phyloP scores from a whole-genome alignment of 2,888 invertebrate genomes.

The Limnephilus auricula region DNA sequence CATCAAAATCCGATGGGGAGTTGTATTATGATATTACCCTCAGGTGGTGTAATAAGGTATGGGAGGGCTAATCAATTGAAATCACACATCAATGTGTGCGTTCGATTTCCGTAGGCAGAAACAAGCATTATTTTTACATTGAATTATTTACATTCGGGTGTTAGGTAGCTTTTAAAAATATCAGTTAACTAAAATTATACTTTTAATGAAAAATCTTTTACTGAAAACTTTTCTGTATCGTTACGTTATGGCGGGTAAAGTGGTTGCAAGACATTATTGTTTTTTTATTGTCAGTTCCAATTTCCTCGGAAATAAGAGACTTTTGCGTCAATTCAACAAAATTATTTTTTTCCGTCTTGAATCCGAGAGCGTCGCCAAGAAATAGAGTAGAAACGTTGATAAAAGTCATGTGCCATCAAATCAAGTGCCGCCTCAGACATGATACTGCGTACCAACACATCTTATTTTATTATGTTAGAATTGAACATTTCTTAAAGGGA shows the following conservation, averaged over 20 bases:
- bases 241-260: neutral
- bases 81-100: too few species aligned
- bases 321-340: conserved; percentile 2
- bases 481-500: neutral
- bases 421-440: conserved; percentile 18
- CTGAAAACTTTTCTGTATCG: neutral
- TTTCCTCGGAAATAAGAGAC: neutral
- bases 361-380: neutral
- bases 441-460: conserved; percentile 25
- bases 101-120: too few species aligned
- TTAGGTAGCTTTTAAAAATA: too few species aligned
- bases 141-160: too few species aligned
- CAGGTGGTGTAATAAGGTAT: too few species aligned
- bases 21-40: too few species aligned
- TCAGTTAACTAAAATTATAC: too few species aligned
- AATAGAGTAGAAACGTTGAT: conserved; percentile 6
- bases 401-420: conserved; percentile 29
- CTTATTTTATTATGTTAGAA: neutral
- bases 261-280: neutral
- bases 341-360: neutral
- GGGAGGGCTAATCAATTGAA: too few species aligned
- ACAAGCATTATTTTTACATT: too few species aligned
- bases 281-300: neutral
- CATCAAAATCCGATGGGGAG: too few species aligned
- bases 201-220: neutral